These are phyloP conservation scores for Mythimna vitellina DNA, from an alignment of 2,888 invertebrate species.

Conservation along the genomic window DNA sequence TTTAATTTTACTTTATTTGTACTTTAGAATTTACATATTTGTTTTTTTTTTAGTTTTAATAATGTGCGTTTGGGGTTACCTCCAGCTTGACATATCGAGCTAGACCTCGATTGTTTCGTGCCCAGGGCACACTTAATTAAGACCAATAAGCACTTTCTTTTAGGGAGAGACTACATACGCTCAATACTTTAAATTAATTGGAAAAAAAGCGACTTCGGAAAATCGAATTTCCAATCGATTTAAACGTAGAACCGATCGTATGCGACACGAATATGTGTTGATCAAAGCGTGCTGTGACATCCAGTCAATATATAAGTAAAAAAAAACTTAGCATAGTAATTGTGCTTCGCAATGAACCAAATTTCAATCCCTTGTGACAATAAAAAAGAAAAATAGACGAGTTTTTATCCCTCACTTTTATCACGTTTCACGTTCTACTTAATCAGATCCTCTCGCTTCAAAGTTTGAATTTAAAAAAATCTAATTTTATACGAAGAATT, in stretches of 20 bases:
- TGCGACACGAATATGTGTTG: slow-evolving; percentile 66
- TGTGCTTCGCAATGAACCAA: slow-evolving; percentile 82
- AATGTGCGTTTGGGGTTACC: slow-evolving; percentile 72
- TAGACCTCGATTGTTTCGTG: slow-evolving; percentile 68
- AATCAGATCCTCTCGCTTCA: slow-evolving; percentile 75
- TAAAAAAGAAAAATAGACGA: slow-evolving; percentile 74
- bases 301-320: slow-evolving; percentile 87
- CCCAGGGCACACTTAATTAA: slow-evolving; percentile 71
- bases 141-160: slow-evolving; percentile 64
- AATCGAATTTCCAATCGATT: slow-evolving; percentile 57
- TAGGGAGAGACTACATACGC: slow-evolving; percentile 69
- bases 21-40: slow-evolving; percentile 55
- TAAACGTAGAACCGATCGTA: slow-evolving; percentile 54
- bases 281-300: slow-evolving; percentile 89
- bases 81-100: slow-evolving; percentile 74
- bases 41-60: slow-evolving; percentile 65
- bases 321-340: slow-evolving; percentile 78
- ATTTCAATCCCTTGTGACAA: slow-evolving; percentile 80
- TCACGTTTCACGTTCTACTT: slow-evolving; percentile 78
- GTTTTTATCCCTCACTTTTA: slow-evolving; percentile 69
- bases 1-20: slow-evolving; percentile 63
- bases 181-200: slow-evolving; percentile 59
- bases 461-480: slow-evolving; percentile 73
- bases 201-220: slow-evolving; percentile 42
- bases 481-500: slow-evolving; percentile 76